Conservation (phyloP, 2,888 invertebrate genomes). For the Pycnomerus fuliginosus region DNA sequence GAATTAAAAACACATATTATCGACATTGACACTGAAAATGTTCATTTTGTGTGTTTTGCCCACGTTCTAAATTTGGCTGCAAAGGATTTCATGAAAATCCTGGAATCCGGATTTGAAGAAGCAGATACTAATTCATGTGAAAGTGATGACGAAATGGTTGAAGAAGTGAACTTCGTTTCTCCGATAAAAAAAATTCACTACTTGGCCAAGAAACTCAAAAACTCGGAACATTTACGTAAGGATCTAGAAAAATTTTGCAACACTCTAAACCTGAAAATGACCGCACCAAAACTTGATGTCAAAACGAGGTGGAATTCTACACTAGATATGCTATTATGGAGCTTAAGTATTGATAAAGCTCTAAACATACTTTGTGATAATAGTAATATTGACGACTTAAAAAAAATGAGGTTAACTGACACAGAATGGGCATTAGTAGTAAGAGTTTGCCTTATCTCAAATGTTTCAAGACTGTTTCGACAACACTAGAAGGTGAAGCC, state of each 20-base stretch:
- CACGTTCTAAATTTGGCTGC: slow-evolving; percentile 12
- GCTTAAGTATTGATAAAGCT: slow-evolving; percentile 4
- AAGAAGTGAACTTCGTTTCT: not conserved
- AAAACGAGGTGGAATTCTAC: slow-evolving; percentile 24
- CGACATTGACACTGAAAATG: slow-evolving; percentile 5
- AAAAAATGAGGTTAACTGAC: too few species aligned
- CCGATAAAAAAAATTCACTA: not conserved
- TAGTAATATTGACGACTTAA: too few species aligned
- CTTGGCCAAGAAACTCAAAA: slow-evolving; percentile 20
- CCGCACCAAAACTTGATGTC: slow-evolving; percentile 21
- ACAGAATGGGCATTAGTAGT: too few species aligned
- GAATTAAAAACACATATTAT: slow-evolving; percentile 1
- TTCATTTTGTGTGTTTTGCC: slow-evolving; percentile 12
- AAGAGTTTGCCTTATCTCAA: too few species aligned
- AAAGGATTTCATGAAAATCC: slow-evolving; percentile 9
- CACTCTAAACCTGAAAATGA: slow-evolving; percentile 18
- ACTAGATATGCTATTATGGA: slow-evolving; percentile 17
- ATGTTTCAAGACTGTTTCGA: slow-evolving; percentile 23
- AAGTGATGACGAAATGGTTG: too few species aligned
- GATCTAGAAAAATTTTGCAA: slow-evolving; percentile 22
- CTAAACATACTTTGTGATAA: slow-evolving; percentile 20
- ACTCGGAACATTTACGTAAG: slow-evolving; percentile 14
- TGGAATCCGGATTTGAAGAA: too few species aligned
- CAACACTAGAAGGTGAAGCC: slow-evolving; percentile 22
- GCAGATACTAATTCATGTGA: too few species aligned